Conservation (phyloP, 1,140 invertebrate genomes). For the Pygmarrhopalites habei region DNA sequence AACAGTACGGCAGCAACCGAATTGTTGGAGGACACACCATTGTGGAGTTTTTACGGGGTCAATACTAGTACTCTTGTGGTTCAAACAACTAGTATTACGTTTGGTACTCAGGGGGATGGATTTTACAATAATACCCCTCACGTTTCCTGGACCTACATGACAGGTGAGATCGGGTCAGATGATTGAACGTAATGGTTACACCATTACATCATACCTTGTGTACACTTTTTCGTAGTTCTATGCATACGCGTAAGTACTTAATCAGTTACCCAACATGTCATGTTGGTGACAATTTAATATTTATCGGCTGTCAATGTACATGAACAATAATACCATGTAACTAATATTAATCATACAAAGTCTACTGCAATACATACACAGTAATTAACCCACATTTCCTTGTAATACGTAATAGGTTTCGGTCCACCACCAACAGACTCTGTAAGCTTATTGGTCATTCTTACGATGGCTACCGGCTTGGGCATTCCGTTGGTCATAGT, state of each 20-base stretch:
- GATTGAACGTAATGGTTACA: too few species aligned
- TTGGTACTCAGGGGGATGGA: conserved; percentile 31
- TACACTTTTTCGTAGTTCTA: too few species aligned
- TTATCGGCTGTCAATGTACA: too few species aligned
- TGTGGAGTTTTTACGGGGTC: conserved; percentile 18
- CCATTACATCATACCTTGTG: too few species aligned
- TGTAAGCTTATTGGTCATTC: conserved; percentile 28
- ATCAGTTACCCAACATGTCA: too few species aligned
- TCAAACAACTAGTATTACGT: conserved; percentile 30
- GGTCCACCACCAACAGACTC: conserved; percentile 28
- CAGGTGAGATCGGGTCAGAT: too few species aligned
- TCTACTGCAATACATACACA: background rate
- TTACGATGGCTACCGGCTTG: conserved; percentile 30
- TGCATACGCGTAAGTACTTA: too few species aligned
- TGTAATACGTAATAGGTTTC: conserved; percentile 30
- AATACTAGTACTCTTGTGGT: conserved; percentile 19
- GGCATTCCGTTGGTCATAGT: conserved; percentile 37
- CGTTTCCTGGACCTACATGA: conserved; percentile 26
- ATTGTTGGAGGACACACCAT: too few species aligned
- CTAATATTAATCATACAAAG: background rate
- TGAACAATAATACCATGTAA: conserved; percentile 29
- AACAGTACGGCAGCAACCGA: too few species aligned
- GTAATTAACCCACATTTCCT: conserved; percentile 11
- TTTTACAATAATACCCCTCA: conserved; percentile 30
- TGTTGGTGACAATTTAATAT: too few species aligned